Conservation (phyloP, 2,888 invertebrate species). For the Nephrocerus scutellatus region DNA sequence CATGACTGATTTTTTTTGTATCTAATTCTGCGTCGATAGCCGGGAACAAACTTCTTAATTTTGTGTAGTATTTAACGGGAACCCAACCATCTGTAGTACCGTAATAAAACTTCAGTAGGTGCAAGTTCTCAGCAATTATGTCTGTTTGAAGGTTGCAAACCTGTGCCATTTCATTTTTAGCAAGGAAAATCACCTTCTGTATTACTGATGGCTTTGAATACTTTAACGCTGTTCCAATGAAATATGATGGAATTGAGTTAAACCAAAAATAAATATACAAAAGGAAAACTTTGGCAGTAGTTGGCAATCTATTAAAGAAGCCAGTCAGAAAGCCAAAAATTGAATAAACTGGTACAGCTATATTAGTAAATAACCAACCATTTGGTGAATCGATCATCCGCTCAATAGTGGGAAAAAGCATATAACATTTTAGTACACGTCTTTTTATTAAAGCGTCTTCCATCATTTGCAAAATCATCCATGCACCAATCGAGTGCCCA, state of each 20-base stretch:
- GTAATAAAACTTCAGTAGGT: constrained; percentile 71
- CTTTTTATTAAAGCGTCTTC: constrained; percentile 52
- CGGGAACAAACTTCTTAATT: constrained; percentile 57
- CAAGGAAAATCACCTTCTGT: constrained; percentile 62
- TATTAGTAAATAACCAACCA: constrained; percentile 62
- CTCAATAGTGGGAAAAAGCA: constrained; percentile 85
- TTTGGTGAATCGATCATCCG: constrained; percentile 68
- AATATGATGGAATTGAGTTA: constrained; percentile 50
- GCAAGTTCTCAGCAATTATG: constrained; percentile 53
- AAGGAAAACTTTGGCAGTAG: constrained; percentile 49
- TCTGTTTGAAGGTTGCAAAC: constrained; percentile 62
- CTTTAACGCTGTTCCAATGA: constrained; percentile 51
- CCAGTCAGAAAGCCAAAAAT: constrained; percentile 49
- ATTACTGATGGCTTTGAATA: constrained; percentile 55
- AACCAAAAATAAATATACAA: constrained; percentile 54
- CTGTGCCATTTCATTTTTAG: constrained; percentile 71
- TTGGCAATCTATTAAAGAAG: constrained; percentile 54
- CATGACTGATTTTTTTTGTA: constrained; percentile 59
- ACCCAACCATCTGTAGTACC: constrained; percentile 77
- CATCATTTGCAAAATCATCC: constrained; percentile 69
- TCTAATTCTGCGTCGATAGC: constrained; percentile 57
- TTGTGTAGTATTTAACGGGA: constrained; percentile 63
- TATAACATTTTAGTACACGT: constrained; percentile 57
- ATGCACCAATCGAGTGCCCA: constrained; percentile 87
- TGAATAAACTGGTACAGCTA: constrained; percentile 52